phyloP scores from a whole-genome alignment of 1,140 invertebrate species.

The Doryteuthis pealeii region DNA sequence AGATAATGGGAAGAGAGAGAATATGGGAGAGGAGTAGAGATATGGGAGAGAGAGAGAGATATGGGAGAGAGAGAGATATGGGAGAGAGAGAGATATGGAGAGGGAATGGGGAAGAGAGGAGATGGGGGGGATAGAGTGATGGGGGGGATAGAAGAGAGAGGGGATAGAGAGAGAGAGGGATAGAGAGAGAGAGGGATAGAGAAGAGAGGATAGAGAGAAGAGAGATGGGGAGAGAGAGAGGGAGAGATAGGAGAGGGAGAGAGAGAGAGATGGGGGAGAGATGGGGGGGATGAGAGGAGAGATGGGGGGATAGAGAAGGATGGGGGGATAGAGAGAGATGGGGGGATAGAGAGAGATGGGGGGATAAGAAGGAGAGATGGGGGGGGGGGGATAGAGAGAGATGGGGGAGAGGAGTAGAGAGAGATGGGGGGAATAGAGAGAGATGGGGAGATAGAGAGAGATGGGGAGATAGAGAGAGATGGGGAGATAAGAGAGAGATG shows the following conservation, averaged over 20 bases:
- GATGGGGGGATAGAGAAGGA: background rate
- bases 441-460: background rate
- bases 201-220: background rate
- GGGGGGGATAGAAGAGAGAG: background rate
- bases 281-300: background rate
- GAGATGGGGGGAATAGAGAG: background rate
- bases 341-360: background rate
- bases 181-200: background rate
- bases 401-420: background rate
- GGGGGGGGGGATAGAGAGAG: background rate
- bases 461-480: background rate
- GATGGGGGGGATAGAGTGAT: background rate
- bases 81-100: background rate
- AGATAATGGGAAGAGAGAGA: background rate
- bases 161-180: background rate
- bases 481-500: background rate
- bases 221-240: too few species aligned
- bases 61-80: background rate
- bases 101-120: background rate
- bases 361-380: background rate
- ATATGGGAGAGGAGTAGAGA: background rate
- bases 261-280: background rate
- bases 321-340: background rate
- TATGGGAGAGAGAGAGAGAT: background rate
- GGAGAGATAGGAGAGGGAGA: too few species aligned